Conservation (phyloP, 2,888 invertebrate genomes). For the Ophion obscuratus region DNA sequence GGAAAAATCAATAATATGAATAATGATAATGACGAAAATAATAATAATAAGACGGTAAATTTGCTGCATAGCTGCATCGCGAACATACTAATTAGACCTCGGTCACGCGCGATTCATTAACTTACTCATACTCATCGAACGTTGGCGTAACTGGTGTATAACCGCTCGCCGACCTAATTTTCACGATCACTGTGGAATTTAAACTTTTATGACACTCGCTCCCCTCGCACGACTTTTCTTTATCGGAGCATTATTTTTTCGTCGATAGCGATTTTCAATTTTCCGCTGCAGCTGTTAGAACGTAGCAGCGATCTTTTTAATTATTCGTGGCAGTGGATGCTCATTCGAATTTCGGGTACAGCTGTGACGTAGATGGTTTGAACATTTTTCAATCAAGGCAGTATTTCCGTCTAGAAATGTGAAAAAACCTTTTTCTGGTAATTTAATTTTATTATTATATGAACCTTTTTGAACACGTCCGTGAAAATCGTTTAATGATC, state of each 20-base stretch:
- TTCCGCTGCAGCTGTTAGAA: too few relatives aligned
- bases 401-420: too few relatives aligned
- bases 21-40: slow-evolving; percentile 1
- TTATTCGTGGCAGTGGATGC: too few relatives aligned
- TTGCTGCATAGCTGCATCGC: slow-evolving; percentile 32
- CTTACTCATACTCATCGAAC: slow-evolving; percentile 47
- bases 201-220: background rate
- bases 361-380: too few relatives aligned
- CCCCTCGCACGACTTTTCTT: background rate
- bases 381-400: too few relatives aligned
- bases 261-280: background rate
- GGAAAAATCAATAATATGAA: background rate
- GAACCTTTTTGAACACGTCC: too few relatives aligned
- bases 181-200: slow-evolving; percentile 1
- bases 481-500: too few relatives aligned
- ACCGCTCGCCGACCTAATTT: slow-evolving; percentile 40
- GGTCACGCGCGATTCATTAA: slow-evolving; percentile 52
- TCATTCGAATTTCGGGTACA: too few relatives aligned
- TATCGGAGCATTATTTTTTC: background rate
- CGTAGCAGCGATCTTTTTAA: too few relatives aligned
- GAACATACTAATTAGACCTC: slow-evolving; percentile 6
- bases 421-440: too few relatives aligned
- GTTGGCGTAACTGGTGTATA: slow-evolving; percentile 26
- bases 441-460: too few relatives aligned
- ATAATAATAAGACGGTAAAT: slow-evolving; percentile 28